Evolutionary conservation across 2,888 invertebrate species (phyloP).

Genomic region (Danaus chrysippus): DNA sequence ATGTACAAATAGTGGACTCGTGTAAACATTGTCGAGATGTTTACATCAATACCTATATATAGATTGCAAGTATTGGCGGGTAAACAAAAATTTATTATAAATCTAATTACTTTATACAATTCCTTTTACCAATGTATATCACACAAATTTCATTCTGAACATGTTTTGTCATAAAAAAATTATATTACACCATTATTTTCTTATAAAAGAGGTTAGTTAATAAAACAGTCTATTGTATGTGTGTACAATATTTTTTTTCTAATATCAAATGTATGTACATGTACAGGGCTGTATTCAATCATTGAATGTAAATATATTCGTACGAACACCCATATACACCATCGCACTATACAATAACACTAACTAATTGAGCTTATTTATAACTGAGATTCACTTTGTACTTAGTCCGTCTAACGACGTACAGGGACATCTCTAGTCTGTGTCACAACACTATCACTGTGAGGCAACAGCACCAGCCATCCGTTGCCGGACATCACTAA

Average conservation of each 20-base stretch:
- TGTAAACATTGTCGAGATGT: too few relatives aligned
- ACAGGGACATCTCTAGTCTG: slow-evolving; percentile 13
- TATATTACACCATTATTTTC: too few relatives aligned
- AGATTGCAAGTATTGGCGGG: slow-evolving; percentile 2
- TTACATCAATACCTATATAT: background rate
- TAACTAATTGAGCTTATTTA: slow-evolving; percentile 31
- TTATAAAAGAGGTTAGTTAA: too few relatives aligned
- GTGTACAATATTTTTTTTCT: too few relatives aligned
- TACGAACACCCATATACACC: background rate
- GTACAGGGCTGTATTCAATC: too few relatives aligned
- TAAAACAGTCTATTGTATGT: too few relatives aligned
- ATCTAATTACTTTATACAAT: background rate
- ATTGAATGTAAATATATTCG: too few relatives aligned
- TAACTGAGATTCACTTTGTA: slow-evolving; percentile 26
- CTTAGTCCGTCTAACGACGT: slow-evolving; percentile 22
- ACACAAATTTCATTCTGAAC: slow-evolving; percentile 5
- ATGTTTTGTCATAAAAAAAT: too few relatives aligned
- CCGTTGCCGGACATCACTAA: slow-evolving; percentile 66
- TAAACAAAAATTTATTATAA: slow-evolving; percentile 2
- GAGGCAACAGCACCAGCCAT: slow-evolving; percentile 72
- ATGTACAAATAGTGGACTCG: too few relatives aligned
- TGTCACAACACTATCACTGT: slow-evolving; percentile 47
- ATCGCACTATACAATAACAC: slow-evolving; percentile 22
- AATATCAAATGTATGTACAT: too few relatives aligned
- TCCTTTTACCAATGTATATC: background rate